Percentiles rank a stretch among this genome's conserved stretches.
These are phyloP conservation scores for Drosophila kuntzei DNA, from an alignment of 2,888 invertebrate genomes.

Conservation along the genomic window DNA sequence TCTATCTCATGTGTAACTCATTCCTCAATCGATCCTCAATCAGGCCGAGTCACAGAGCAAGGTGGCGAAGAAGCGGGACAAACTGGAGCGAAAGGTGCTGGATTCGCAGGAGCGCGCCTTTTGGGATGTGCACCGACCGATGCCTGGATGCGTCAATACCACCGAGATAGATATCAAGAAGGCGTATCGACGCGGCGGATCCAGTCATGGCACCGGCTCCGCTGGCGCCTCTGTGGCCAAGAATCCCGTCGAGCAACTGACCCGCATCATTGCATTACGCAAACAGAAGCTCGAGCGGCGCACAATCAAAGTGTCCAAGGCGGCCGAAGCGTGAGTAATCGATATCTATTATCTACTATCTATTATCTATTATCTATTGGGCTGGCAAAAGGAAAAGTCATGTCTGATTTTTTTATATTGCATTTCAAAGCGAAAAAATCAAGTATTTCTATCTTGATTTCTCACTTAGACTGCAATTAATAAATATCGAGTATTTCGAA, in stretches of 20 bases:
- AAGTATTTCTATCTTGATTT: too few species aligned
- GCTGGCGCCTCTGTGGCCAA: constrained; percentile 85
- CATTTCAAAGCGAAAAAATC: too few species aligned
- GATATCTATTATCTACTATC: too few species aligned
- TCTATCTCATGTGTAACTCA: neutral
- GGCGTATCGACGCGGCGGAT: constrained; percentile 89
- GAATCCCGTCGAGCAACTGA: constrained; percentile 85
- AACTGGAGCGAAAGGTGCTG: constrained; percentile 97
- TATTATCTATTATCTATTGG: too few species aligned
- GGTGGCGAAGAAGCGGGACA: constrained; percentile 99
- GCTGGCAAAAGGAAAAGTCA: too few species aligned
- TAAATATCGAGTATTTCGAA: too few species aligned
- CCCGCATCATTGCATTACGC: constrained; percentile 90
- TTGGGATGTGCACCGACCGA: constrained; percentile 99
- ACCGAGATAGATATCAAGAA: constrained; percentile 99
- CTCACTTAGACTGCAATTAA: too few species aligned
- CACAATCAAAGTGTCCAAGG: constrained; percentile 96
- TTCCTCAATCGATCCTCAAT: neutral
- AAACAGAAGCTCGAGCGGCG: constrained; percentile 93
- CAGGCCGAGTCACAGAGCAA: constrained; percentile 89
- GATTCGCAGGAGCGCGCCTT: constrained; percentile 99
- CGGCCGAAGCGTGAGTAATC: constrained; percentile 93
- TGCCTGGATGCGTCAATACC: constrained; percentile 99
- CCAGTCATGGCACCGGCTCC: constrained; percentile 85
- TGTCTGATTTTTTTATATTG: too few species aligned